These are phyloP conservation scores for Enoplosus armatus DNA, from an alignment of 2,797 vertebrate genomes.

Conservation along the genomic window DNA sequence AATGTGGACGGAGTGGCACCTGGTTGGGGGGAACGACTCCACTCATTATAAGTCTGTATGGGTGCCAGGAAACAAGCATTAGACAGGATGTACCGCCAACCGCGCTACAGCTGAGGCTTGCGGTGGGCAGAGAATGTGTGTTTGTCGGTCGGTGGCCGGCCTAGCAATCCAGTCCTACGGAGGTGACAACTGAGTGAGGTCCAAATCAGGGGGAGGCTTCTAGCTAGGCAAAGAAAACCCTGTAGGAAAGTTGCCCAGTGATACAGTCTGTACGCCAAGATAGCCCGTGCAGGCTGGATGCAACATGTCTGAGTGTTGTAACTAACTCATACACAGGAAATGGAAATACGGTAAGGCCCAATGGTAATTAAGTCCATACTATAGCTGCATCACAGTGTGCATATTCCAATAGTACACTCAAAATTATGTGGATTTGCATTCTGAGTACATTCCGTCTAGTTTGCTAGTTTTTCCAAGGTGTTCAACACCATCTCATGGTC, in stretches of 20 bases:
- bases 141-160: constrained; percentile 30
- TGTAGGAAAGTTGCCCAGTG: constrained; percentile 15
- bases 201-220: constrained; percentile 17
- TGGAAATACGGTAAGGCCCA: not conserved
- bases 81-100: constrained; percentile 70
- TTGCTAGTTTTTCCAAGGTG: too few relatives aligned
- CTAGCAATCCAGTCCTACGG: constrained; percentile 14
- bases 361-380: not conserved
- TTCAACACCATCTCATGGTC: too few relatives aligned
- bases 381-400: not conserved
- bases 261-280: constrained; percentile 10
- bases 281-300: not conserved
- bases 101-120: constrained; percentile 65
- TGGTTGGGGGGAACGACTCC: constrained; percentile 69
- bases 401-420: not conserved
- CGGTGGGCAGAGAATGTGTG: constrained; percentile 52
- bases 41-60: constrained; percentile 73
- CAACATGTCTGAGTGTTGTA: not conserved
- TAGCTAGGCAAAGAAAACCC: constrained; percentile 13
- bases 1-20: constrained; percentile 81
- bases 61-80: constrained; percentile 76
- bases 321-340: not conserved
- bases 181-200: constrained; percentile 35
- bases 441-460: too few relatives aligned
- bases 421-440: too few relatives aligned